phyloP scores from a whole-genome alignment of 2,797 vertebrate genomes.

The Pseudotriccus pelzelni region DNA sequence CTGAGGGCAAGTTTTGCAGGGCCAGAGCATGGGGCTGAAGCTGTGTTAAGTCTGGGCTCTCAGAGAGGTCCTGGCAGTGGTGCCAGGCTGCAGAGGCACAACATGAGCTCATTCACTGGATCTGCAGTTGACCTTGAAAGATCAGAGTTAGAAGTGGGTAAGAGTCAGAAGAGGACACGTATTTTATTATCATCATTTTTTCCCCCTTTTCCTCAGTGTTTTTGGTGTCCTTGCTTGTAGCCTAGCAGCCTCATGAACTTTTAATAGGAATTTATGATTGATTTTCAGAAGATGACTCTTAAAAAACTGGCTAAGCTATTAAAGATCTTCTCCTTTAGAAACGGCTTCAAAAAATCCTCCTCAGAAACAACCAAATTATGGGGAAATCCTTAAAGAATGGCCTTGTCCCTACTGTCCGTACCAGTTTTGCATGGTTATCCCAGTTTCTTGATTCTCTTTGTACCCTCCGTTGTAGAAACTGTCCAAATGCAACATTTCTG shows the following conservation, averaged over 20 bases:
- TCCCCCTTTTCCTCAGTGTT: background rate
- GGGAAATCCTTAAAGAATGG: background rate
- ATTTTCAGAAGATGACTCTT: background rate
- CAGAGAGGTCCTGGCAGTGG: background rate
- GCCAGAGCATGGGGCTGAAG: background rate
- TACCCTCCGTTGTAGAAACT: background rate
- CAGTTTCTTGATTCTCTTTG: background rate
- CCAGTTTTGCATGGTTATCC: background rate
- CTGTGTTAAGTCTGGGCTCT: background rate
- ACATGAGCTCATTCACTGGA: constrained; percentile 24
- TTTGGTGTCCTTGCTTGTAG: background rate
- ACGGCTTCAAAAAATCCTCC: background rate
- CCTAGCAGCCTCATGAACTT: background rate
- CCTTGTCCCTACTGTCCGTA: background rate
- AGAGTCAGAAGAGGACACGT: background rate
- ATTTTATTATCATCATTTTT: background rate
- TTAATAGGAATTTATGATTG: background rate
- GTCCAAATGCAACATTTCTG: background rate
- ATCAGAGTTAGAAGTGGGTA: background rate
- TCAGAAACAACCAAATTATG: background rate
- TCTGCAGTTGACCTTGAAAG: constrained; percentile 3
- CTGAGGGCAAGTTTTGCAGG: background rate
- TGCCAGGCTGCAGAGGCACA: background rate
- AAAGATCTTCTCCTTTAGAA: background rate
- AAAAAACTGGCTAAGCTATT: background rate